phyloP scores from a whole-genome alignment of 2,888 invertebrate species.

The Agrotis segetum region DNA sequence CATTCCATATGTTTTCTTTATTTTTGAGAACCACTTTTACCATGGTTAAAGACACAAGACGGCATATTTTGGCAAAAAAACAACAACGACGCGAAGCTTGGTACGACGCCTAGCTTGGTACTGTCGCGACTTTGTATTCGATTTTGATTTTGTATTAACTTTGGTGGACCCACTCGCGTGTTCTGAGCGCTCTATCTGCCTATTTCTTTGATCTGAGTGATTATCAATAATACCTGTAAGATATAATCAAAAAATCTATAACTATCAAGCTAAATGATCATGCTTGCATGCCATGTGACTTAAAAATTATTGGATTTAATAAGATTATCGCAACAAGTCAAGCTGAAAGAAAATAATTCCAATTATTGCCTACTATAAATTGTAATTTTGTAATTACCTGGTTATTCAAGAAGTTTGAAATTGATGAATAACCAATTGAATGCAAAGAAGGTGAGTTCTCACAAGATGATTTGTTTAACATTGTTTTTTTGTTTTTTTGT shows the following conservation, averaged over 20 bases:
- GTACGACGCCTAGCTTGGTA: no score
- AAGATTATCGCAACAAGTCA: conserved; percentile 29
- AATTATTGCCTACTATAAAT: conserved; percentile 28
- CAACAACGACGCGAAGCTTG: no score
- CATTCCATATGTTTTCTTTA: no score
- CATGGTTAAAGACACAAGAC: no score
- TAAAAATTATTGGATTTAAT: conserved; percentile 8
- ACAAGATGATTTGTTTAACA: conserved; percentile 29
- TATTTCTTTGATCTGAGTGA: no score
- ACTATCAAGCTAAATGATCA: not conserved
- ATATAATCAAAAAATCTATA: not conserved
- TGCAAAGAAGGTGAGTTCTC: conserved; percentile 31
- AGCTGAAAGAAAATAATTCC: conserved; percentile 23
- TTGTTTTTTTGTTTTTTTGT: conserved; percentile 5
- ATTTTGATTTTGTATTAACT: no score
- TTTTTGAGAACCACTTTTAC: no score
- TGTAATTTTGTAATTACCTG: conserved; percentile 31
- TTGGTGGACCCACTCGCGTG: no score
- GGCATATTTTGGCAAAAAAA: no score
- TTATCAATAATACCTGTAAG: not conserved
- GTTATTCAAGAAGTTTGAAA: conserved; percentile 29
- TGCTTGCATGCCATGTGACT: not conserved
- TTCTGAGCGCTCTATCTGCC: no score
- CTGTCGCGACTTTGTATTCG: no score
- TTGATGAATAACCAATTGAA: conserved; percentile 38